Evolutionary conservation across 2,888 invertebrate genomes (phyloP).

Genomic region (Phyto melanocephala): DNA sequence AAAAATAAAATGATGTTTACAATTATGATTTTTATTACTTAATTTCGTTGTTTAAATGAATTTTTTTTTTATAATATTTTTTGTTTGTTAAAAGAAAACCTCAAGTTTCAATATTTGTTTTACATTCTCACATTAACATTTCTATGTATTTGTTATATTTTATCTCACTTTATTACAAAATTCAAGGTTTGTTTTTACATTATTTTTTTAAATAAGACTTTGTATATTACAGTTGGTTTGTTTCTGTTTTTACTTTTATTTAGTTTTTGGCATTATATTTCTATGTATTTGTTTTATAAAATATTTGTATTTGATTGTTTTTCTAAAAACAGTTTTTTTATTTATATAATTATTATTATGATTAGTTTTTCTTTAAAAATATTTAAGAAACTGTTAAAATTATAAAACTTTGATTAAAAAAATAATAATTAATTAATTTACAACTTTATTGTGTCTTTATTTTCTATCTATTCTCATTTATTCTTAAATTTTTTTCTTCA

Average conservation of each 20-base stretch:
- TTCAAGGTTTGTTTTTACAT: slow-evolving; percentile 11
- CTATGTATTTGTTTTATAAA: slow-evolving; percentile 1
- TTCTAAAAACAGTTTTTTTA: background rate
- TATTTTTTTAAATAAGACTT: slow-evolving; percentile 23
- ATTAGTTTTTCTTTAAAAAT: too few relatives aligned
- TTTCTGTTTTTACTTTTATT: slow-evolving; percentile 1
- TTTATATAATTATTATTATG: slow-evolving; percentile 26
- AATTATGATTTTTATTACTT: background rate
- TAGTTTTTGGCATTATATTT: slow-evolving; percentile 55
- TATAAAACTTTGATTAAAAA: background rate
- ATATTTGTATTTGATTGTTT: slow-evolving; percentile 42
- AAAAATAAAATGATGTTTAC: slow-evolving; percentile 41
- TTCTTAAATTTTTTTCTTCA: slow-evolving; percentile 53
- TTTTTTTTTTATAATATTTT: slow-evolving; percentile 15
- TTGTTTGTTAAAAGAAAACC: slow-evolving; percentile 47
- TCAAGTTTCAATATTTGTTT: slow-evolving; percentile 53
- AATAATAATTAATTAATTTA: too few relatives aligned
- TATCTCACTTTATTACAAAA: slow-evolving; percentile 13
- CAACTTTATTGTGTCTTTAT: background rate
- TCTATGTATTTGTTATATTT: slow-evolving; percentile 15
- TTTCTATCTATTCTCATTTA: background rate
- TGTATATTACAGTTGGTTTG: slow-evolving; percentile 33
- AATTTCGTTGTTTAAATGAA: slow-evolving; percentile 49
- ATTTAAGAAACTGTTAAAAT: slow-evolving; percentile 50
- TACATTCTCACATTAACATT: slow-evolving; percentile 19